Conservation (phyloP, 2,797 vertebrate genomes). For the Furcifer pardalis region DNA sequence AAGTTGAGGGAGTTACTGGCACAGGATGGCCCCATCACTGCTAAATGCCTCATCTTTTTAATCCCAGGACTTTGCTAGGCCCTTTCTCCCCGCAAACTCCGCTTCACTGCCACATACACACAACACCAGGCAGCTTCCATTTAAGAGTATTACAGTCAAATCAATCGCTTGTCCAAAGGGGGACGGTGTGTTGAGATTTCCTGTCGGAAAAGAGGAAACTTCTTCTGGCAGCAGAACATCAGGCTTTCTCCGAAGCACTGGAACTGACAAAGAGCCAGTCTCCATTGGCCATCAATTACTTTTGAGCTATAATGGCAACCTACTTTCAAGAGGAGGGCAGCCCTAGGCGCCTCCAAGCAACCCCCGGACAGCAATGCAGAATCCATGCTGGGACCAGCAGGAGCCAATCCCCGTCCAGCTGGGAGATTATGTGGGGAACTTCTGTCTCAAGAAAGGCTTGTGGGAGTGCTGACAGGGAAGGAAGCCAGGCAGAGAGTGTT, state of each 20-base stretch:
- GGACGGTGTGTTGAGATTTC: conserved; percentile 69
- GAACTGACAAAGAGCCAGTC: conserved; percentile 84
- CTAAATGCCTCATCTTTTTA: conserved; percentile 78
- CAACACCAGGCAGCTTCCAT: conserved; percentile 78
- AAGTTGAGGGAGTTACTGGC: conserved; percentile 86
- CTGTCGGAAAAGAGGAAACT: conserved; percentile 55
- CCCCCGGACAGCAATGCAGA: neutral
- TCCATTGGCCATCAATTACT: conserved; percentile 75
- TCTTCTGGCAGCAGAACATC: conserved; percentile 73
- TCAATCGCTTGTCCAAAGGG: conserved; percentile 86
- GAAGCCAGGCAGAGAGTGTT: neutral
- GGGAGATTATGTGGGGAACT: neutral
- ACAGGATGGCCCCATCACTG: conserved; percentile 82
- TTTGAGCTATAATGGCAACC: conserved; percentile 60
- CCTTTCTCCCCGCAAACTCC: conserved; percentile 37
- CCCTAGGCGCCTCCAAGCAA: neutral
- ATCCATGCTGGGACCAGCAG: neutral
- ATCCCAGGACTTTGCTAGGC: conserved; percentile 56
- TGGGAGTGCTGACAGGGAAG: accelerated
- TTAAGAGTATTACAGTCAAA: conserved; percentile 84
- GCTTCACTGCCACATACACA: too few relatives aligned
- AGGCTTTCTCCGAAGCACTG: conserved; percentile 74
- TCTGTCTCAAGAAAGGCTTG: neutral
- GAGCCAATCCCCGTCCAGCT: accelerated
- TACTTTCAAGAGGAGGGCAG: neutral